phyloP scores from a whole-genome alignment of 2,113 vertebrate genomes.

The Oryzias woworae region DNA sequence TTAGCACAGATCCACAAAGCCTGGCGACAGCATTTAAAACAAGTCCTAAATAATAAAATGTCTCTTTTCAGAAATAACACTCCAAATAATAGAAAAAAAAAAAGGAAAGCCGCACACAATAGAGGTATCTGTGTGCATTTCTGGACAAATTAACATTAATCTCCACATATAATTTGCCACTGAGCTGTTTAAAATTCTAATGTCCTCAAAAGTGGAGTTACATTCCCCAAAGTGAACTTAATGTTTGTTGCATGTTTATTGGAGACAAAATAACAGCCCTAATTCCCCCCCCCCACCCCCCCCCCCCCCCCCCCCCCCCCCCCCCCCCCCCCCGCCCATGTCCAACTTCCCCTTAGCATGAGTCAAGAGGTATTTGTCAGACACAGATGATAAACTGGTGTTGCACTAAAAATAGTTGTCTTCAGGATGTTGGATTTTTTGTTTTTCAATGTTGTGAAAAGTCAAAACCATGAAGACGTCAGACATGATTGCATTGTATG shows the following conservation, averaged over 20 bases:
- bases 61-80: too few relatives aligned
- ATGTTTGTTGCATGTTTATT: slow-evolving; percentile 14
- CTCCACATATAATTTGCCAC: too few relatives aligned
- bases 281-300: slow-evolving; percentile 66
- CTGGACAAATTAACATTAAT: too few relatives aligned
- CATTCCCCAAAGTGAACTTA: not conserved
- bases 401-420: slow-evolving; percentile 28
- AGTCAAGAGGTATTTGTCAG: slow-evolving; percentile 52
- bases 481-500: too few relatives aligned
- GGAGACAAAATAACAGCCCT: slow-evolving; percentile 48
- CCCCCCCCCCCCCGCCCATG: slow-evolving; percentile 41
- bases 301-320: slow-evolving; percentile 47
- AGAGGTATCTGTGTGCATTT: too few relatives aligned
- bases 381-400: slow-evolving; percentile 32
- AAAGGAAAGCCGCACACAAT: too few relatives aligned
- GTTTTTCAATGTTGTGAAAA: not conserved
- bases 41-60: too few relatives aligned
- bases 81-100: too few relatives aligned
- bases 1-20: too few relatives aligned
- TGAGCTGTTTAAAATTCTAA: too few relatives aligned
- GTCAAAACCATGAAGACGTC: not conserved
- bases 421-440: slow-evolving; percentile 4
- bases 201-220: too few relatives aligned
- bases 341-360: slow-evolving; percentile 64
- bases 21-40: too few relatives aligned